Percentiles rank a stretch among this genome's conserved stretches.
phyloP scores from a whole-genome alignment of 2,113 vertebrate genomes.

The Chlorodrepanis virens region DNA sequence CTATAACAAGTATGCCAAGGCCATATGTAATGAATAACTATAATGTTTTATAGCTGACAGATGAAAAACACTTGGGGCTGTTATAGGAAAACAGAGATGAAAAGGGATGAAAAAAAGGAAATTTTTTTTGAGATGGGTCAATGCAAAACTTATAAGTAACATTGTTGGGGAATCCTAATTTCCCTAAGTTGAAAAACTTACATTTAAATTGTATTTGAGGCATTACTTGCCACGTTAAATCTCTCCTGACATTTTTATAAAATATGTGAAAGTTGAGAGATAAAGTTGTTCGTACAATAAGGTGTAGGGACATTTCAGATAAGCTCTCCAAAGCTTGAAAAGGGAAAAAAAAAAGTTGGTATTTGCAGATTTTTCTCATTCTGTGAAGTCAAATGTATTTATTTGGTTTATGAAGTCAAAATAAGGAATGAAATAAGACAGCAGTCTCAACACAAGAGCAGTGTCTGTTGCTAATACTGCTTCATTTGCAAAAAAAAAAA shows the following conservation, averaged over 20 bases:
- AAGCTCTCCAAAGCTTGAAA: background rate
- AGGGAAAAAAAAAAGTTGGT: background rate
- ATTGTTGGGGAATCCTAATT: background rate
- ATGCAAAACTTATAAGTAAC: background rate
- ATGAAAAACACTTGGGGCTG: constrained; percentile 3
- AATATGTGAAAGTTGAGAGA: background rate
- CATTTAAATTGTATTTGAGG: background rate
- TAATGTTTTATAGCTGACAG: constrained; percentile 8
- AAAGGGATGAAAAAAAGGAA: background rate
- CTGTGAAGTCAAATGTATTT: background rate
- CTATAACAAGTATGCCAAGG: constrained; percentile 1
- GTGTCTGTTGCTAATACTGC: background rate
- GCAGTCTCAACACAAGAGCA: background rate
- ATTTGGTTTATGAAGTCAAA: background rate
- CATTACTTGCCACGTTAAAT: background rate
- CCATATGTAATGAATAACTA: constrained; percentile 8
- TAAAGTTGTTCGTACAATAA: background rate
- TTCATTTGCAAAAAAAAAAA: background rate
- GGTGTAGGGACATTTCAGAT: background rate
- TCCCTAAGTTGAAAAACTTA: background rate
- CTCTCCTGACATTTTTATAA: background rate
- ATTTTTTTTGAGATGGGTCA: background rate
- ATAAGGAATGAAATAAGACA: background rate
- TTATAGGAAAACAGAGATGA: background rate
- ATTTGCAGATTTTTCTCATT: background rate